Base-by-base conservation (phyloP, 1,140 invertebrate species). In the Dendrolimus kikuchii region DNA sequence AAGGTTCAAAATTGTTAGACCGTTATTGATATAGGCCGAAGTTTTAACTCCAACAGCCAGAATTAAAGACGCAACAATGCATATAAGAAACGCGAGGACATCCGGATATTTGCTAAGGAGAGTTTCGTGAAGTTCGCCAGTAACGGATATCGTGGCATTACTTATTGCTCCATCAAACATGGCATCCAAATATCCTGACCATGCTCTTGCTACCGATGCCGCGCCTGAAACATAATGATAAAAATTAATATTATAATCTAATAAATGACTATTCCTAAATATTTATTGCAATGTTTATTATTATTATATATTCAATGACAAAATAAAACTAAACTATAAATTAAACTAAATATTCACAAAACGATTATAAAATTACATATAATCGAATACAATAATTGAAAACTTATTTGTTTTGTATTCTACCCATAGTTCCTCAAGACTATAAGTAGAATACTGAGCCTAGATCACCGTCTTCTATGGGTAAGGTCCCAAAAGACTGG, bases 181-280 rank as follows among this genome's bases (percentile, higher is more conserved):
- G 0, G 95, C 94, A 73, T 98, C 95, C 5, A 98, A 90, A 70
- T 97, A 97, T 7, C 95, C 96, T 60, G 95, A 97, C 95, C 95
- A 98, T 3, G 96, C 96, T 62, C 96, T 90, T 0, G 95, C 95
- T 36, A 98, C 95, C 0, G 95, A 95, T 0, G 97, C 96, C 5
- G 95, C 94, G 7, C 94, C 94, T 92, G 77, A 58, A 85, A 48
- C 43, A 36, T 40, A 53, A 2, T 23, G 10, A 23, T 7, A 37
- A 7, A 5, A 5, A 38, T 39, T 39, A 46, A 38, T 46, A 39
- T 7, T 40, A 5, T 45, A 10, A 40, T 41, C 10, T 40, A 23
- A 39, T 8, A 23, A 6, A 40, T 23, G 23, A 23, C 23, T 23
- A 23, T 23, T 23, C 3, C 23, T 23, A 23, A 23, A 23, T 23